Base-by-base conservation (phyloP, 2,797 vertebrate species). In the Oryzias dopingdopingensis region DNA sequence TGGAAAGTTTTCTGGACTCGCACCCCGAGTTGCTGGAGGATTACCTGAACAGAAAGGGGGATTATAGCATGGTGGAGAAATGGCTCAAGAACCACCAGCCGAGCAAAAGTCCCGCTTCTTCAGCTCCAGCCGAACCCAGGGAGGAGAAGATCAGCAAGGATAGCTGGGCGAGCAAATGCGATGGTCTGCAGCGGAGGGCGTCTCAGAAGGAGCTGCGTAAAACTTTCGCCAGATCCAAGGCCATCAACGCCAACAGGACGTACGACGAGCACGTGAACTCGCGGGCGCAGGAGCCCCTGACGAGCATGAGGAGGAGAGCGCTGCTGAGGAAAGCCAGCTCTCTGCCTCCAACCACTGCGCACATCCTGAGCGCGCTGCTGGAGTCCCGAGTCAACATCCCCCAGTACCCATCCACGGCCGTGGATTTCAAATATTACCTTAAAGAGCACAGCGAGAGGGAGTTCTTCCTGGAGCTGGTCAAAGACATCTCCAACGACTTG, bases 401-500 rank as follows among this genome's bases (percentile, higher is more conserved):
- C 48, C 97, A 96, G 79, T 98, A 96, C 55, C 95, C 95, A n/a
- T 95, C 95, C 67, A 94, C 94, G 0, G 97, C 95, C 49, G 93
- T 99, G 79, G 95, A 96, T 83, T 97, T 96, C 78, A 98, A 98
- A 81, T 98, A 96, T 80, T 93, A 96, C 87, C 95, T 98, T 62
- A 98, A 95, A 81, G 93, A 95, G 67, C 91, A 95, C 81, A 97
- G 95, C 62, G 96, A 99, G 61, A 90, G 95, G 14, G 96, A 97
- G 85, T 99, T 99, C 80, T 99, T 99, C 85, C 86, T 99, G 76
- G 96, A 98, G 80, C 90, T 99, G n/a, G 96, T 99, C 14, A 98
- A 98, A 86, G 97, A 98, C 88, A 98, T 99, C 49, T 99, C 96
- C 43, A 99, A 99, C 81, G 96, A 99, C 88, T 82, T 99, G 90